A percentile compares a stretch with the other conserved stretches of the same genome.
Evolutionary conservation across 1,140 invertebrate species (phyloP).

Genomic region (Cyclargus thomasi): DNA sequence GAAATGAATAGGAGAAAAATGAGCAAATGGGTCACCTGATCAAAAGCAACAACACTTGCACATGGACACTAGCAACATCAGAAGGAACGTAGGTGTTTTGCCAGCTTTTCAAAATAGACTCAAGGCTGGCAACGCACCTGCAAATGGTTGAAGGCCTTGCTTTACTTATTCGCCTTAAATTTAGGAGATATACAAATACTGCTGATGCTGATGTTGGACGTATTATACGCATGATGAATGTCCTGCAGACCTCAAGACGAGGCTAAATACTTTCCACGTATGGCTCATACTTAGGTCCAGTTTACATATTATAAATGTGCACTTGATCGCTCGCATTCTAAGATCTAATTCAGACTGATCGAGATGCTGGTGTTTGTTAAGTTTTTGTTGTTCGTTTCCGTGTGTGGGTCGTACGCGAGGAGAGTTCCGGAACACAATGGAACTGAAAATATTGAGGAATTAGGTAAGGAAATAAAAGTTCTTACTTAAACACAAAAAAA

Average conservation of each 20-base stretch:
- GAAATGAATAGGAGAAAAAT: too few species aligned
- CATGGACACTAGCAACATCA: too few species aligned
- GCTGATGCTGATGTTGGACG: background rate
- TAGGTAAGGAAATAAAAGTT: constrained; percentile 26
- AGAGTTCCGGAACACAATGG: constrained; percentile 27
- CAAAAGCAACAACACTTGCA: too few species aligned
- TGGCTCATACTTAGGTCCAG: constrained; percentile 38
- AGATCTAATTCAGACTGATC: constrained; percentile 38
- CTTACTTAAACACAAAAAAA: background rate
- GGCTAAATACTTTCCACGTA: constrained; percentile 51
- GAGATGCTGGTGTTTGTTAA: constrained; percentile 36
- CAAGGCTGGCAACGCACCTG: too few species aligned
- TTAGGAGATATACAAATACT: background rate
- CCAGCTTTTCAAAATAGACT: too few species aligned
- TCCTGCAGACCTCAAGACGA: constrained; percentile 47
- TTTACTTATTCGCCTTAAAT: too few species aligned
- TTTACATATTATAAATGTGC: constrained; percentile 56
- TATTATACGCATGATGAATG: constrained; percentile 19
- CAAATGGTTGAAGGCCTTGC: too few species aligned
- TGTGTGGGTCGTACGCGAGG: constrained; percentile 26
- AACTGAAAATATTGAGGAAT: constrained; percentile 33
- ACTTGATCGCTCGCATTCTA: constrained; percentile 38
- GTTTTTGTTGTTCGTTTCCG: constrained; percentile 28
- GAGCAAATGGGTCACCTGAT: too few species aligned
- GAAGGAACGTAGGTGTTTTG: too few species aligned